Base-by-base conservation (phyloP, 2,797 vertebrate species). In the Acridotheres tristis region DNA sequence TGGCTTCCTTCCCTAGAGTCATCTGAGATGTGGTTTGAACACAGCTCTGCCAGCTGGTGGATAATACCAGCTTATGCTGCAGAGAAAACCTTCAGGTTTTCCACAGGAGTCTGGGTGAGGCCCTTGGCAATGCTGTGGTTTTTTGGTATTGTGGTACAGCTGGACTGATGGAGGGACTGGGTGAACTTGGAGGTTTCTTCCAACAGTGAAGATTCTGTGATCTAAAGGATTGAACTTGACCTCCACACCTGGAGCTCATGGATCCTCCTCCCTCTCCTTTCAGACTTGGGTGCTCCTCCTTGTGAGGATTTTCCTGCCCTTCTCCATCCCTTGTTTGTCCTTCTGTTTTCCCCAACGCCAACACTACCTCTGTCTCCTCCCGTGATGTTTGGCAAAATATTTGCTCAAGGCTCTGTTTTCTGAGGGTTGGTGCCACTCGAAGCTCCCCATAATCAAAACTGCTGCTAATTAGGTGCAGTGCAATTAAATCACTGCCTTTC, bases 401-500 rank as follows among this genome's bases (percentile, higher is more conserved):
- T 80, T 29, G 11, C 69, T 75, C 2, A 1, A 68, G 74, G 23
- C 63, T 59, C 76, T 61, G 32, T 89, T 90, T 88, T 57, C 73
- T 63, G 42, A 61, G 0, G 7, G 57, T 82, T 73, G 79, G 67
- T 69, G 85, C 59, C 83, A 90, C 83, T 91, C 34, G 25, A 75
- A 89, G 65, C 66, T 90, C 62, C 40, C 45, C 81, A 61, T 50
- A 79, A 94, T 88, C 77, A 89, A 84, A 89, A 74, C 71, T 67
- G 71, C 48, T 45, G 7, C 83, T 93, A 85, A 93, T 94, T 82
- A 91, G n/a, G 29, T 43, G 42, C 66, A 74, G 55, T 21, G 43
- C 18, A 48, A 91, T 82, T 59, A 66, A 88, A 66, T 55, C 18
- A 13, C 66, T 66, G 51, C 92, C 61, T 91, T 93, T 66, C 71